These are phyloP conservation scores for Ambastaia sidthimunki DNA, from an alignment of 2,797 vertebrate genomes.

Conservation along the genomic window DNA sequence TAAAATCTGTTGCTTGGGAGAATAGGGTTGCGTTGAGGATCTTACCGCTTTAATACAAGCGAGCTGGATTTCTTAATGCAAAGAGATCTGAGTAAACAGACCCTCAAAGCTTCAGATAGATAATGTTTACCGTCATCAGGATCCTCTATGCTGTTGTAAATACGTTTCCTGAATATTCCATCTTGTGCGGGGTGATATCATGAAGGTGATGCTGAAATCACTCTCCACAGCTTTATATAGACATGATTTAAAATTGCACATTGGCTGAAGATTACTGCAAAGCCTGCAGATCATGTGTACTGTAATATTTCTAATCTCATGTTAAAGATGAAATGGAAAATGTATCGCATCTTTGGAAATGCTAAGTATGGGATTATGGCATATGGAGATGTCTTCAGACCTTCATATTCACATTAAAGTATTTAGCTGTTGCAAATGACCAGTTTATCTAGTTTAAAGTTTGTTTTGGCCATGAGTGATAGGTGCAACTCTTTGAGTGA, in stretches of 20 bases:
- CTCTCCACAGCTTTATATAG: conserved; percentile 24
- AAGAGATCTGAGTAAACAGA: neutral
- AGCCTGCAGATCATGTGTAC: conserved; percentile 7
- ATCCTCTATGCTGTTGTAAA: neutral
- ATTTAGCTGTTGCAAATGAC: conserved; percentile 16
- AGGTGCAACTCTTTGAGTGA: conserved; percentile 54
- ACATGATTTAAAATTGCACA: conserved; percentile 34
- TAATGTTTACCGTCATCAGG: neutral
- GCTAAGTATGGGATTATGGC: neutral
- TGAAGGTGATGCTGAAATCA: conserved; percentile 32
- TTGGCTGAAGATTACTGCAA: conserved; percentile 29
- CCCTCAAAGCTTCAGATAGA: neutral
- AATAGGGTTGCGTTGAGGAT: neutral
- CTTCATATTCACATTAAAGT: conserved; percentile 18
- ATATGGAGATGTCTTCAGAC: neutral
- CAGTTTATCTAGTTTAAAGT: conserved; percentile 16
- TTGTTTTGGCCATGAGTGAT: conserved; percentile 17
- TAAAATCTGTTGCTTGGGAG: neutral
- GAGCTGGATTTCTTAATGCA: neutral
- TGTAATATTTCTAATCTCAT: conserved; percentile 8
- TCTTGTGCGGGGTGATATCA: conserved; percentile 11
- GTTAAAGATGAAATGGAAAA: conserved; percentile 1
- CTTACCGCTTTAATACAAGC: conserved; percentile 11
- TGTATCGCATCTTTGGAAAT: conserved; percentile 31
- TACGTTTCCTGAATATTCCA: conserved; percentile 24